Percentiles rank a stretch among this genome's conserved stretches.
phyloP scores from a whole-genome alignment of 2,888 invertebrate genomes.

The Drosophila paramelanica region DNA sequence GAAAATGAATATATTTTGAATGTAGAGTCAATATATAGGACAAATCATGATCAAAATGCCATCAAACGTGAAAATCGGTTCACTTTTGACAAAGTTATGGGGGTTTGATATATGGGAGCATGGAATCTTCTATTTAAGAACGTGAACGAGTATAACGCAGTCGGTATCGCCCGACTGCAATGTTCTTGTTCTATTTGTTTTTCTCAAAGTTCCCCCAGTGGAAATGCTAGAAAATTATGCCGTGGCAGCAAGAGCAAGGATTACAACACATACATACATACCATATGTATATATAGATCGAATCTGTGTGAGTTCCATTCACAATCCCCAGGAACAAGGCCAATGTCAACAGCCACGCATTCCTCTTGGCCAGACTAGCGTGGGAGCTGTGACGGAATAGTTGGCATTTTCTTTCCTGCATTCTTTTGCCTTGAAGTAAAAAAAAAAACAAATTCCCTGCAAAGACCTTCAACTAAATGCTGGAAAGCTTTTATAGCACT shows the following conservation, averaged over 20 bases:
- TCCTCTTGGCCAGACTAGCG: slow-evolving; percentile 1
- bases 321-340: slow-evolving; percentile 10
- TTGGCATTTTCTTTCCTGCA: slow-evolving; percentile 25
- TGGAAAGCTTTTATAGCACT: slow-evolving; percentile 17
- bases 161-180: too few relatives aligned
- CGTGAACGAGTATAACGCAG: too few relatives aligned
- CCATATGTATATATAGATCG: too few relatives aligned
- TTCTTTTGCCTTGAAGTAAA: slow-evolving; percentile 1
- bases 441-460: slow-evolving; percentile 8
- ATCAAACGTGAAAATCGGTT: too few relatives aligned
- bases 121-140: too few relatives aligned
- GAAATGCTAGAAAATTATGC: slow-evolving; percentile 43
- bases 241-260: slow-evolving; percentile 24
- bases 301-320: not conserved
- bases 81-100: too few relatives aligned
- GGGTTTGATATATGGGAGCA: too few relatives aligned
- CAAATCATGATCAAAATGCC: too few relatives aligned
- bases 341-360: slow-evolving; percentile 32
- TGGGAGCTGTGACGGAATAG: slow-evolving; percentile 5
- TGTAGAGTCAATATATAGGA: too few relatives aligned
- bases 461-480: not conserved
- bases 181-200: not conserved
- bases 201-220: not conserved
- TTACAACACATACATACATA: not conserved
- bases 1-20: too few relatives aligned